Evolutionary conservation across 2,113 vertebrate species (phyloP), one percentile per base, ranked within the genome.

Genomic region (Scartelaos histophorus): DNA sequence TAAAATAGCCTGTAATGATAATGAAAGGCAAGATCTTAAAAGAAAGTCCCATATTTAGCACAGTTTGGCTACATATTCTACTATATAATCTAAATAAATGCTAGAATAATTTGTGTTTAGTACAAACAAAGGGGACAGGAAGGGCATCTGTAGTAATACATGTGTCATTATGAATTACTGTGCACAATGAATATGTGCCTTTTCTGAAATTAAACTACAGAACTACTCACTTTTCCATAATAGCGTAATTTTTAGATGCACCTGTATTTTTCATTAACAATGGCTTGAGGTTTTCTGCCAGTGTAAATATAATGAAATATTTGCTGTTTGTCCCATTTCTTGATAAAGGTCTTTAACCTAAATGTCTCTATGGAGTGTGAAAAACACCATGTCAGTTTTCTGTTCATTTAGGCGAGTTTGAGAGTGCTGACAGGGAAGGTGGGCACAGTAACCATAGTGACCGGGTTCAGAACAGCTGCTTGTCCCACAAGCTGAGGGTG

Each of bases 401-500:
- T 10, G 21, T 13, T 56, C 49, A 56, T 74, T 94, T 92, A 98
- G 84, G 96, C 95, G 90, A 98, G 94, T 93, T 98, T 98, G 81
- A 98, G 95, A 0, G 97, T 97, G 93, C 96, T 95, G 85, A 98
- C 95, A 0, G 97, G 97, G 83, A 97, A 98, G 0, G 95, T 96
- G 0, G 96, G 97, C 89, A 98, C 96, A 51, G 97, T 98, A 64
- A 98, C 96, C 97, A 99, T 98, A 80, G 97, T 98, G 87, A 99
- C 96, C 0, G 97, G 97, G 81, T 98, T 98, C 0, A 97, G 96
- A 78, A 98, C 96, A 10, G 97, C 93, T 4, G 98, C 94, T 69
- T 96, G 96, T 71, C 98, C 96, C 0, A 98, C 95, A 73, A 98
- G 68, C 90, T 98, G 97, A 0, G 95, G 93, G 87, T 97, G 97